Base-by-base conservation (phyloP, 2,888 invertebrate species). In the Diplazon laetatorius region DNA sequence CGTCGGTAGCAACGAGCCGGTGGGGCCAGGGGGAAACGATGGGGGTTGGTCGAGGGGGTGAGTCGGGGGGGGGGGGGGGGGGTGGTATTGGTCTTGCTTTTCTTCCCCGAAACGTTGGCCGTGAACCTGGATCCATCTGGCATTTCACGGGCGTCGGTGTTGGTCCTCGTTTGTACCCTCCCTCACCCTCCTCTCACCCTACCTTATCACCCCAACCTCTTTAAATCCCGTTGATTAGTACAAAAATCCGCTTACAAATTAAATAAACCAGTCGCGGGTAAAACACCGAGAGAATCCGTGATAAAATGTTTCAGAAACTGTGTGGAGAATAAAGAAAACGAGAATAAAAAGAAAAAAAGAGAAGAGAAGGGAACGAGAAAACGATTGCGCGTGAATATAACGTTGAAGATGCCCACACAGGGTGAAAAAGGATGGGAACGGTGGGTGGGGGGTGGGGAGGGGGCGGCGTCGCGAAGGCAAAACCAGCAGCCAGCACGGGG, bases 231-330 rank as follows among this genome's bases (percentile, higher is more conserved):
- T 88, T 90, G 90, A 90, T 90, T 90, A 90, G 89, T 88, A 89
- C 88, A 90, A 90, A 90, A 90, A 90, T 90, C 89, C 89, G 89
- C 88, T 90, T 90, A 89, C 90, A 89, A 90, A 90, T 90, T 90
- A 89, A 90, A 90, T 89, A 87, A 87, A 87, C 83, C 86, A 83
- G 80, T 84, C 83, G n/a, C n/a, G n/a, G 80, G 85, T 81, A 85
- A 85, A 86, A 86, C 87, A 85, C 81, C 86, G 82, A 81, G 84
- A 55, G 66, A 71, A 48, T n/a, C n/a, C n/a, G n/a, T n/a, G n/a
- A n/a, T n/a, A n/a, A n/a, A n/a, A n/a, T n/a, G n/a, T n/a, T n/a
- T n/a, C n/a, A n/a, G n/a, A n/a, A n/a, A n/a, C n/a, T n/a, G n/a
- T n/a, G n/a, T n/a, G n/a, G n/a, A n/a, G n/a, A n/a, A n/a, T n/a